Conservation (phyloP, 1,140 invertebrate species). For the Aphelenchoides fujianensis region DNA sequence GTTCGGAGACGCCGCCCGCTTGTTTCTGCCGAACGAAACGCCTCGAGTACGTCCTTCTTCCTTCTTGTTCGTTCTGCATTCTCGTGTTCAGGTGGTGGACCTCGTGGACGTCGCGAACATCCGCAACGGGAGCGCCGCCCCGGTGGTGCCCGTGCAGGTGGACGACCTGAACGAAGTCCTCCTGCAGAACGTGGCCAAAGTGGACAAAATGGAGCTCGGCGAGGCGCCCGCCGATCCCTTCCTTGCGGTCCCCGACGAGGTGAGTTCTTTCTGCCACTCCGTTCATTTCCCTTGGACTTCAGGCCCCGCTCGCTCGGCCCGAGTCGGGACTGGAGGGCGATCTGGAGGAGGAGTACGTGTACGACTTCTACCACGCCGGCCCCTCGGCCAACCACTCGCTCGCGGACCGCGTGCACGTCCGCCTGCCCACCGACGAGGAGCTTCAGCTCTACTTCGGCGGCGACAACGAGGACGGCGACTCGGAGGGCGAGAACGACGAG, state of each 20-base stretch:
- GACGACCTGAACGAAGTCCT: slow-evolving; percentile 11
- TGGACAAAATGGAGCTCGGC: slow-evolving; percentile 29
- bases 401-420: slow-evolving; percentile 7
- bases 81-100: slow-evolving; percentile 8
- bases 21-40: slow-evolving; percentile 8
- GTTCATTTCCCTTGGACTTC: slow-evolving; percentile 12
- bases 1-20: slow-evolving; percentile 21
- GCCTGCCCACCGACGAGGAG: slow-evolving; percentile 34
- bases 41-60: not conserved
- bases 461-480: slow-evolving; percentile 33
- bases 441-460: slow-evolving; percentile 27
- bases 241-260: slow-evolving; percentile 17
- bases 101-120: slow-evolving; percentile 8
- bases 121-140: not conserved
- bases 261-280: not conserved
- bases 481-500: slow-evolving; percentile 36
- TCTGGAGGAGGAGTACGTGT: slow-evolving; percentile 40
- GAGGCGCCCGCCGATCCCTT: slow-evolving; percentile 20
- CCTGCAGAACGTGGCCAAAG: slow-evolving; percentile 15
- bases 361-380: slow-evolving; percentile 36
- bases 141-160: slow-evolving; percentile 7
- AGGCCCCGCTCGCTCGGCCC: slow-evolving; percentile 17
- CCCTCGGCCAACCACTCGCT: not conserved
- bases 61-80: not conserved
- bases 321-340: slow-evolving; percentile 21